phyloP scores from a whole-genome alignment of 2,888 invertebrate species.

The Lasioglossum morio region DNA sequence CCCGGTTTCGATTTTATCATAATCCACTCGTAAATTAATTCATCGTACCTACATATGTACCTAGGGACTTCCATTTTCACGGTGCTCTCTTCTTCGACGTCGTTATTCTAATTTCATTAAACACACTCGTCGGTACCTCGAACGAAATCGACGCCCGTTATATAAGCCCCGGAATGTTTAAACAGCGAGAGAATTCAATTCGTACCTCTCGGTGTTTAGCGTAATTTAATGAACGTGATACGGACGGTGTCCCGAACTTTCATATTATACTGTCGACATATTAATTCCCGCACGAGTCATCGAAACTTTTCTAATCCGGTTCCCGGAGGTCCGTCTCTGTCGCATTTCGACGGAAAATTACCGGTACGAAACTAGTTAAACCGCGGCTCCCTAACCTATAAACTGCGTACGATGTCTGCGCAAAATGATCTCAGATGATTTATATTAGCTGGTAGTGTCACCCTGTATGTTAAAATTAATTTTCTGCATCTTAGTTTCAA shows the following conservation, averaged over 20 bases:
- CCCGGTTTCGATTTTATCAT: slow-evolving; percentile 70
- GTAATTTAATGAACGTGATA: neutral
- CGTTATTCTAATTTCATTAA: slow-evolving; percentile 5
- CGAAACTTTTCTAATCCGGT: slow-evolving; percentile 4
- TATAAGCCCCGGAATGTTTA: neutral
- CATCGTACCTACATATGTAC: slow-evolving; percentile 31
- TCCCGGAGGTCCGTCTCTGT: neutral
- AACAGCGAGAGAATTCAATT: neutral
- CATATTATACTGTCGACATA: neutral
- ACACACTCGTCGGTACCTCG: neutral
- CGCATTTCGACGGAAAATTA: neutral
- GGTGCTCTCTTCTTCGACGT: slow-evolving; percentile 10
- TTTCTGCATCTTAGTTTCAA: no score
- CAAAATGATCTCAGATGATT: neutral
- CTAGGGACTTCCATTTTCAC: slow-evolving; percentile 17
- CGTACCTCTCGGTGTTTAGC: neutral
- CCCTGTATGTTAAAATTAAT: no score
- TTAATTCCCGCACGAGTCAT: slow-evolving; percentile 11
- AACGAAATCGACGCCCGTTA: neutral
- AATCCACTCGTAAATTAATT: slow-evolving; percentile 75
- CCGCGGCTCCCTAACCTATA: neutral
- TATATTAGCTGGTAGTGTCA: no score
- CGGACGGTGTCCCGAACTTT: neutral
- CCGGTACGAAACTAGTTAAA: neutral
- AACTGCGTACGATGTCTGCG: neutral